Percentiles rank a stretch among this genome's conserved stretches.
These are phyloP conservation scores for Phaetusa simplex DNA, from an alignment of 2,113 vertebrate genomes.

Conservation along the genomic window DNA sequence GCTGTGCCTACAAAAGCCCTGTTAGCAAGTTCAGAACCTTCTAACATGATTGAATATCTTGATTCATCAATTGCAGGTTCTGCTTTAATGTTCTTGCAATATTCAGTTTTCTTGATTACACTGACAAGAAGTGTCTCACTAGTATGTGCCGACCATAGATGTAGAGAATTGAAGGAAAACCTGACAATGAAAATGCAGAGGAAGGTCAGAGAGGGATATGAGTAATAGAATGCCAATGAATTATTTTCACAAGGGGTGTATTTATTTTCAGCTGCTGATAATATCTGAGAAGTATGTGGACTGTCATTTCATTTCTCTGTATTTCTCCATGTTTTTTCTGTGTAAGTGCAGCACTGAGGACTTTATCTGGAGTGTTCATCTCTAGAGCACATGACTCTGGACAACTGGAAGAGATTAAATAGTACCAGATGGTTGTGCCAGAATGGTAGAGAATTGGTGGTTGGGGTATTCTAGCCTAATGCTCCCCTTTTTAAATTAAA, in stretches of 20 bases:
- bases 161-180: neutral
- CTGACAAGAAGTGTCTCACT: neutral
- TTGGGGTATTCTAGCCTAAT: neutral
- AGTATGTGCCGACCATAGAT: neutral
- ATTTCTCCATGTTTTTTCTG: neutral
- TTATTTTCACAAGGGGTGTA: neutral
- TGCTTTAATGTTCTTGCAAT: neutral
- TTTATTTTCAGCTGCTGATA: slow-evolving; percentile 18
- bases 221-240: neutral
- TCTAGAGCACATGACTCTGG: neutral
- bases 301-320: neutral
- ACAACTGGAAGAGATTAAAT: neutral
- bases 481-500: neutral
- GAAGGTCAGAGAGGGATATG: neutral
- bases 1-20: neutral
- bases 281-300: neutral
- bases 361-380: neutral
- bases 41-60: neutral
- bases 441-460: neutral
- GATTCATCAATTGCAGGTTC: neutral
- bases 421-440: neutral
- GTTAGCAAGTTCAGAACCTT: neutral
- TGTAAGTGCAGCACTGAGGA: neutral
- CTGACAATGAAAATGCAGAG: neutral
- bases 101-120: neutral